Percentiles rank a stretch among this genome's conserved stretches.
Evolutionary conservation across 2,113 vertebrate species (phyloP).

Genomic region (Channa maculata): DNA sequence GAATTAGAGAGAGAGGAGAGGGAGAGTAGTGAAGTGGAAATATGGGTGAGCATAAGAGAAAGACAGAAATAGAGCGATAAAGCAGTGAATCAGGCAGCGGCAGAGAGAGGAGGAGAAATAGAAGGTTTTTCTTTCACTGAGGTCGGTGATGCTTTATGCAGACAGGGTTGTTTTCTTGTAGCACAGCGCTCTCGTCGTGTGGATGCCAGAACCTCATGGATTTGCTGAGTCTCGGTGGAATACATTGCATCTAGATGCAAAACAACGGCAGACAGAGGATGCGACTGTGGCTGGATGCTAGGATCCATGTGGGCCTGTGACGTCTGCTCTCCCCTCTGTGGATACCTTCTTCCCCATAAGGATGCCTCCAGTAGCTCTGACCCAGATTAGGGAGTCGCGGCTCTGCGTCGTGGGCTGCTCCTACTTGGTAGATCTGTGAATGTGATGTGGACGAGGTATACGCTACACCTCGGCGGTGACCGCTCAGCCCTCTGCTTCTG

Average conservation of each 20-base stretch:
- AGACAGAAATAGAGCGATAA: conserved; percentile 78
- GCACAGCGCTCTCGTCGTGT: conserved; percentile 21
- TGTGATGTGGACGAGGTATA: conserved; percentile 45
- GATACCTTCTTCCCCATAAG: conserved; percentile 1
- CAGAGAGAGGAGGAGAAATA: conserved; percentile 40
- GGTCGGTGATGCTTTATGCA: conserved; percentile 36
- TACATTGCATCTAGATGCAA: conserved; percentile 37
- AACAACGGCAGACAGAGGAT: conserved; percentile 44
- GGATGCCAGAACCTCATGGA: conserved; percentile 58
- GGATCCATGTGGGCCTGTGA: conserved; percentile 62
- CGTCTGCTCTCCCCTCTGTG: conserved; percentile 6
- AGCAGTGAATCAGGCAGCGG: conserved; percentile 70
- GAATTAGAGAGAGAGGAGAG: conserved; percentile 51
- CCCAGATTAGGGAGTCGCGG: conserved; percentile 58
- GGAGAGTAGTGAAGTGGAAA: conserved; percentile 72
- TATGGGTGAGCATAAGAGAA: conserved; percentile 72
- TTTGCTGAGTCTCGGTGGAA: conserved; percentile 44
- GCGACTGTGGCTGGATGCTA: conserved; percentile 39
- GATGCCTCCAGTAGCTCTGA: conserved; percentile 56
- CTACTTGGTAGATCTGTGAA: conserved; percentile 19
- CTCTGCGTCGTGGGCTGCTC: conserved; percentile 4
- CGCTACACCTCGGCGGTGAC: conserved; percentile 11
- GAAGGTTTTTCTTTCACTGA: conserved; percentile 28
- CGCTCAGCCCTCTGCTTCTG: conserved; percentile 39
- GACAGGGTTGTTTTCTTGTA: conserved; percentile 11